A percentile compares a stretch with the other conserved stretches of the same genome.
phyloP scores from a whole-genome alignment of 2,113 vertebrate species.

The Gopherus evgoodei region DNA sequence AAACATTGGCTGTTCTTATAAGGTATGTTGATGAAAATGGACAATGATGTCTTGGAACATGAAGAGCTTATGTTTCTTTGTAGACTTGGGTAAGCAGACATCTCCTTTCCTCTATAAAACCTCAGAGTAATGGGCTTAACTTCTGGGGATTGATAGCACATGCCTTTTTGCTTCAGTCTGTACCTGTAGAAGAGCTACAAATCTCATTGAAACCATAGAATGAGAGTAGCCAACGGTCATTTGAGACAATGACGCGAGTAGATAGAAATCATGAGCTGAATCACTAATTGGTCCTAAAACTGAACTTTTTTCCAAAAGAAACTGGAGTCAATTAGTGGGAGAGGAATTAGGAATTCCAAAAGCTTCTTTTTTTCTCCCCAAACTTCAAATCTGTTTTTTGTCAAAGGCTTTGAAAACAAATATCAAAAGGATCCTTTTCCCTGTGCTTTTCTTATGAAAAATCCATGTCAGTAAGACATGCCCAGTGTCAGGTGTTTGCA shows the following conservation, averaged over 20 bases:
- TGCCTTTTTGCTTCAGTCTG: background rate
- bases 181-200: background rate
- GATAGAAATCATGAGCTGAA: background rate
- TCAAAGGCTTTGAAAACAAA: slow-evolving; percentile 67
- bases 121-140: background rate
- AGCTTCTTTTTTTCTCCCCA: background rate
- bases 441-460: background rate
- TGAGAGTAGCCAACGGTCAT: background rate
- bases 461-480: background rate
- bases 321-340: slow-evolving; percentile 59
- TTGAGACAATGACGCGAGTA: background rate
- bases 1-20: slow-evolving; percentile 48
- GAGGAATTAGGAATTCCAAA: slow-evolving; percentile 71
- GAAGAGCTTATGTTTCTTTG: slow-evolving; percentile 62
- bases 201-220: background rate
- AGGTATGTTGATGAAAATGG: slow-evolving; percentile 68
- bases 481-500: background rate
- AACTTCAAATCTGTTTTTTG: slow-evolving; percentile 70
- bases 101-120: slow-evolving; percentile 35
- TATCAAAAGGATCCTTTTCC: slow-evolving; percentile 33
- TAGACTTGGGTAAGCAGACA: slow-evolving; percentile 56
- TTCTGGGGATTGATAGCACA: background rate
- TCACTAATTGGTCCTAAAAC: background rate
- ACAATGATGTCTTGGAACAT: slow-evolving; percentile 67
- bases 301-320: slow-evolving; percentile 44